Base-by-base conservation (phyloP, 2,888 invertebrate genomes). In the Andrena minutula region DNA sequence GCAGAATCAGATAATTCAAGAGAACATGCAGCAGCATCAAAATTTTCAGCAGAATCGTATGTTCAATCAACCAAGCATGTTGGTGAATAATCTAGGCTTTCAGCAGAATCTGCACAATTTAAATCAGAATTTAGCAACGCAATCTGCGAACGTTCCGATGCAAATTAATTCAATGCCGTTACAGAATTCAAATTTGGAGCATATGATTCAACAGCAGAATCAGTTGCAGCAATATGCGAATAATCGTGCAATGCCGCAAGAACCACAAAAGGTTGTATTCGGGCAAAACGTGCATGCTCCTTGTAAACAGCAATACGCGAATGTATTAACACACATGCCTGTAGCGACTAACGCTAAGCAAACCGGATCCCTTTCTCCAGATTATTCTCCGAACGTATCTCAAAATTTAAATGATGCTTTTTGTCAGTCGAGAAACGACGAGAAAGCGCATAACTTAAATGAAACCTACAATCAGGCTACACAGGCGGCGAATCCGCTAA, bases 1-100 rank as follows among this genome's bases (percentile, higher is more conserved):
- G 4, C 93, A 93, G 56, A 94, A 94, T 89, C 94, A 94, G 56
- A 93, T 94, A 80, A 94, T 94, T 60, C 94, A 94, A 69, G 94
- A 94, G 58, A 94, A 92, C 51, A 94, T 93, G 94, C 93, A 94
- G 8, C 93, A 92, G 20, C 88, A 91, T 81, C 92, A 92, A 71
- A 92, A 90, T 26, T 47, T 89, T 12, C 91, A 93, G 56, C 92
- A 92, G 28, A 90, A 90, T 80, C 56, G 85, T 26, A 64, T 87
- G 35, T 86, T 84, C 51, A 85, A 82, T 75, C 84, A 80, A 20
- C 88, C 64, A 7, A 80, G 69, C 5, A 16, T 78, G 41, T 51
- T 80, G 8, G 69, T 51, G 6, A 82, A 78, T 51, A 83, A 88
- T 80, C 61, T 87, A 8, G 75, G 65, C 30, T 77, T 72, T 35